Evolutionary conservation across 2,113 vertebrate genomes (phyloP).

Genomic region (Ptilorrhoa leucosticta): DNA sequence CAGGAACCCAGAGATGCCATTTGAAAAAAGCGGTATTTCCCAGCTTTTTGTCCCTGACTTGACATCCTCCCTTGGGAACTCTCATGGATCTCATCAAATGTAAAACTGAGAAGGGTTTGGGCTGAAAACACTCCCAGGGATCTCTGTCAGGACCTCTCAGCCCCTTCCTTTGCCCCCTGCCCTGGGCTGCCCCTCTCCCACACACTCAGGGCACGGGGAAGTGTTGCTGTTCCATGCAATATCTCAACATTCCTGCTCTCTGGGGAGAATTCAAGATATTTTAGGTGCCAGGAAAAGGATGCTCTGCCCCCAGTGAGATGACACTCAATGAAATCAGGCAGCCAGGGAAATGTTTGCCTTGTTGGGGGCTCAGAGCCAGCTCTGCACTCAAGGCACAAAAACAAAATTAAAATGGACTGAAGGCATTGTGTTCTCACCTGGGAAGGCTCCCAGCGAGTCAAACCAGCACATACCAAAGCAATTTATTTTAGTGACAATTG

Average conservation of each 20-base stretch:
- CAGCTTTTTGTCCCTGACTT: not conserved
- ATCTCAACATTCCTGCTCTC: not conserved
- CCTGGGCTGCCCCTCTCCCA: not conserved
- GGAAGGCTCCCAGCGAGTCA: not conserved
- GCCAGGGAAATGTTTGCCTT: not conserved
- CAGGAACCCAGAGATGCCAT: not conserved
- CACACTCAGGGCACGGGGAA: accelerated
- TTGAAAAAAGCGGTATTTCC: not conserved
- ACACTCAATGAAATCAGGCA: not conserved
- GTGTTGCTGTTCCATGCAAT: not conserved
- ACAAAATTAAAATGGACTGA: not conserved
- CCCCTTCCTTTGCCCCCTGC: not conserved
- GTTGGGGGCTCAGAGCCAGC: not conserved
- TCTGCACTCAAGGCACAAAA: not conserved
- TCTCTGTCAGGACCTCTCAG: not conserved
- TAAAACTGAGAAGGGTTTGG: not conserved
- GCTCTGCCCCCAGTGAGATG: not conserved
- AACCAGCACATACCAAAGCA: not conserved
- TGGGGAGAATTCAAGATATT: not conserved
- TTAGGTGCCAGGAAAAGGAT: not conserved
- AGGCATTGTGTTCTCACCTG: not conserved
- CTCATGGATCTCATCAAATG: not conserved
- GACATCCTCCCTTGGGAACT: not conserved
- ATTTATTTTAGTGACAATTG: not conserved
- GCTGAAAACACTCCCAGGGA: not conserved